Base-by-base conservation (phyloP, 2,888 invertebrate genomes). In the Liodrosophila aerea region DNA sequence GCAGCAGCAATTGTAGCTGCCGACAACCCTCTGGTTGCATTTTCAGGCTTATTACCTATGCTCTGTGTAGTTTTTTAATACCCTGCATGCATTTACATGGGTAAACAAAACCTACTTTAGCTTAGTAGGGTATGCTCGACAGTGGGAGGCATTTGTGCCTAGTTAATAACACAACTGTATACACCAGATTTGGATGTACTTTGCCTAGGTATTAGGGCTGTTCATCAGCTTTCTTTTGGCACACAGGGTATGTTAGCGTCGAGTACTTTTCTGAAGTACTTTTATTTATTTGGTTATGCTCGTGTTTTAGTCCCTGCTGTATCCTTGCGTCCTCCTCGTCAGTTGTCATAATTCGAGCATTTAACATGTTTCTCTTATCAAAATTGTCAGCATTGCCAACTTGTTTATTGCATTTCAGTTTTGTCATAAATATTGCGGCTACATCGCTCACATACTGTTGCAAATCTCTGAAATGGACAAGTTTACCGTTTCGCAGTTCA, bases 331-430 rank as follows among this genome's bases (percentile, higher is more conserved):
- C 29, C 40, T 9, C 1, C 49, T 50, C 15, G 50, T 56, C 64
- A 58, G 66, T 66, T 64, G 73, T 68, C 68, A 76, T 64, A 76
- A 69, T 74, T 76, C 49, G 45, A 58, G 65, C 75, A 76, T 76
- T 74, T 75, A 76, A 66, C 74, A 70, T 75, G 64, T 69, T 74
- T 70, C 60, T 70, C 71, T 50, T 75, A 70, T 73, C 73, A 76
- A 76, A 73, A 76, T 69, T 75, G 63, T 74, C 77, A 74, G 60
- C 73, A 60, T 70, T 75, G 74, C 70, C 70, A 75, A 70, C 65
- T 77, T 66, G 66, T 75, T 74, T 73, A 76, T 74, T 77, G 74
- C 77, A 77, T 70, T 77, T 76, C 43, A 58, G 73, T 22, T 11
- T 40, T 49, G 68, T 56, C 68, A 61, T 45, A 68, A 59, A 72